Conservation (phyloP, 2,797 vertebrate genomes). For the Sebastes wilsoni region DNA sequence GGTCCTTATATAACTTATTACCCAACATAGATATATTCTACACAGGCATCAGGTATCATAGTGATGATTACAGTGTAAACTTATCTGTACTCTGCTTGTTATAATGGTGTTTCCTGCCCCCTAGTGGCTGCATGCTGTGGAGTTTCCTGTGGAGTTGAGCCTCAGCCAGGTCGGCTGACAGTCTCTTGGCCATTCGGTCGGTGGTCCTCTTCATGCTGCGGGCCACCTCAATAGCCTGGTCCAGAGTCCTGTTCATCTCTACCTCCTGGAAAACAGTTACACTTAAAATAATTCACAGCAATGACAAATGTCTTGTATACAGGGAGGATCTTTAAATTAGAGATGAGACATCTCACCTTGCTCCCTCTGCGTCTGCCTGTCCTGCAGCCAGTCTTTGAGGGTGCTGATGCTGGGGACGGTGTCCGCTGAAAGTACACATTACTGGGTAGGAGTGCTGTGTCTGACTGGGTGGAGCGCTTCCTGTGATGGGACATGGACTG, state of each 20-base stretch:
- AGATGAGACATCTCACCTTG: constrained; percentile 50
- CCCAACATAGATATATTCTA: background rate
- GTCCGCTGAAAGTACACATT: constrained; percentile 74
- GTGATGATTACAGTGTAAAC: background rate
- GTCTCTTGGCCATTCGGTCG: constrained; percentile 86
- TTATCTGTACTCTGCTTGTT: background rate
- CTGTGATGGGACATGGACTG: constrained; percentile 41
- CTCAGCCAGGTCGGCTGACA: constrained; percentile 87
- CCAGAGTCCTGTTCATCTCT: constrained; percentile 84
- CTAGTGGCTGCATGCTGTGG: constrained; percentile 44
- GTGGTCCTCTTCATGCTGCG: constrained; percentile 89
- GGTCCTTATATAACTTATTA: background rate
- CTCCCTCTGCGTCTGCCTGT: constrained; percentile 43
- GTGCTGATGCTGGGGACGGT: constrained; percentile 7
- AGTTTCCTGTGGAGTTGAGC: constrained; percentile 72
- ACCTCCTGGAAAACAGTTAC: constrained; percentile 76
- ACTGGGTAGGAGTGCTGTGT: constrained; percentile 81
- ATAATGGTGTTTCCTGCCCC: constrained; percentile 54
- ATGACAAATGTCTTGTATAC: background rate
- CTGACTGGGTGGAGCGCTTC: constrained; percentile 77
- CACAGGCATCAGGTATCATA: background rate
- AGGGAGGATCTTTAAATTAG: background rate
- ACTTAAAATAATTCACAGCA: background rate
- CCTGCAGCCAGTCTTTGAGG: constrained; percentile 46
- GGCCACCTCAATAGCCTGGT: constrained; percentile 88